phyloP scores from a whole-genome alignment of 2,113 vertebrate species.

The Myotis davidii region DNA sequence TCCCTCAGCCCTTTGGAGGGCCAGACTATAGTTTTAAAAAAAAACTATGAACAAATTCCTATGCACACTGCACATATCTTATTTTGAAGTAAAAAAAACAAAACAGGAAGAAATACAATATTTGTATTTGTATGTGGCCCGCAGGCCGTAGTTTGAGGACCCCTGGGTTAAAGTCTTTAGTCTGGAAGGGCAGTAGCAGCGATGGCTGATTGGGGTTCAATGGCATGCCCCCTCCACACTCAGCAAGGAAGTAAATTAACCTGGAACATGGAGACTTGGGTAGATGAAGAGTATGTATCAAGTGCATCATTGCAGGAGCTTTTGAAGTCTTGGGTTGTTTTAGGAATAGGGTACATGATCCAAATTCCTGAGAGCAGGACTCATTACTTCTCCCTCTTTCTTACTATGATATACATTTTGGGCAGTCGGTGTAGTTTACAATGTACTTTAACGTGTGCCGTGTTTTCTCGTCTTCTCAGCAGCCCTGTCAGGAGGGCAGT shows the following conservation, averaged over 20 bases:
- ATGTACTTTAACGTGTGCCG: accelerated
- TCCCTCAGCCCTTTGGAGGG: too few relatives aligned
- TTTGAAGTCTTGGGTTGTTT: background rate
- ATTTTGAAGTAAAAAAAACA: too few relatives aligned
- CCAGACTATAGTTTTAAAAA: too few relatives aligned
- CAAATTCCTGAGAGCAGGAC: too few relatives aligned
- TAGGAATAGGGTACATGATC: background rate
- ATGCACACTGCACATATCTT: too few relatives aligned
- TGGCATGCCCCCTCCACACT: accelerated
- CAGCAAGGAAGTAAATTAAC: accelerated
- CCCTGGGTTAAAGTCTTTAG: background rate
- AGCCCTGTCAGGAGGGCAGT: background rate
- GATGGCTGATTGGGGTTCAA: background rate
- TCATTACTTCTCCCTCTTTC: background rate
- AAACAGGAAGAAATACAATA: too few relatives aligned
- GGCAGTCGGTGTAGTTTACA: background rate
- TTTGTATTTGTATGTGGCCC: too few relatives aligned
- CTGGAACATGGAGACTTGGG: background rate
- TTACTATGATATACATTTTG: background rate
- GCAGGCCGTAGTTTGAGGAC: too few relatives aligned
- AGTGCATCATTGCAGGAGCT: background rate
- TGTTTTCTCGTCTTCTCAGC: too few relatives aligned
- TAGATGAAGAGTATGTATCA: background rate
- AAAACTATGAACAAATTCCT: too few relatives aligned
- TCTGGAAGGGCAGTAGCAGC: background rate